Evolutionary conservation across 2,797 vertebrate species (phyloP).

Genomic region (Centropyge bicolor): DNA sequence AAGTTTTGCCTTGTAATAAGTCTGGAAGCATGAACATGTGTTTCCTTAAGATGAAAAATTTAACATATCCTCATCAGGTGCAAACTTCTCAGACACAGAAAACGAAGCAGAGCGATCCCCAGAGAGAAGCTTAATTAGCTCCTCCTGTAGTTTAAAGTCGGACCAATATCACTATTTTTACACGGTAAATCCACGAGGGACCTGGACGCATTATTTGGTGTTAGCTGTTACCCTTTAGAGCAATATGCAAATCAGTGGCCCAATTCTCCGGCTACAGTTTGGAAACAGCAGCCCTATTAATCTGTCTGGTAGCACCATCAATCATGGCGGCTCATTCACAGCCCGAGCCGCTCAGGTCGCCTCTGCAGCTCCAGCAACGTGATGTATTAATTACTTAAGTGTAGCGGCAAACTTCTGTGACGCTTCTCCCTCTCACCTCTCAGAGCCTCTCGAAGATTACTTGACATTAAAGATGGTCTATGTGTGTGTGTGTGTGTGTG

Average conservation of each 20-base stretch:
- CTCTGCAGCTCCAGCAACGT: conserved; percentile 17
- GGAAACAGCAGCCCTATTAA: conserved; percentile 57
- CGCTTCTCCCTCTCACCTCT: not conserved
- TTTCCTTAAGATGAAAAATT: not conserved
- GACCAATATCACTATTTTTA: conserved; percentile 1
- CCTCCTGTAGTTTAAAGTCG: conserved; percentile 5
- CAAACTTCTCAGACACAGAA: not conserved
- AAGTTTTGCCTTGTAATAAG: not conserved
- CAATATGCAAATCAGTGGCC: conserved; percentile 62
- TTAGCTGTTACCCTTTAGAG: conserved; percentile 45
- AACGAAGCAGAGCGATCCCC: not conserved
- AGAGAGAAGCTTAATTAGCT: conserved; percentile 22
- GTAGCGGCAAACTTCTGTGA: conserved; percentile 31
- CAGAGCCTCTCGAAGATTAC: conserved; percentile 9
- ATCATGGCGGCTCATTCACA: conserved; percentile 47
- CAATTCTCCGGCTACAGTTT: conserved; percentile 48
- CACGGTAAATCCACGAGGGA: conserved; percentile 21
- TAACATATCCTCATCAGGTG: conserved; percentile 12
- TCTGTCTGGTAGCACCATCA: conserved; percentile 48
- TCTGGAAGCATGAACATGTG: not conserved
- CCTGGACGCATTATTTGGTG: conserved; percentile 12
- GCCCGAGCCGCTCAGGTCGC: conserved; percentile 37
- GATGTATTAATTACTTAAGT: conserved; percentile 53
- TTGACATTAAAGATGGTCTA: conserved; percentile 13
- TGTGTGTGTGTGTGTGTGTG: not conserved